Evolutionary conservation across 2,888 invertebrate species (phyloP), one percentile per base, ranked within the genome.

Genomic region (Poecilobothrus nobilitatus): DNA sequence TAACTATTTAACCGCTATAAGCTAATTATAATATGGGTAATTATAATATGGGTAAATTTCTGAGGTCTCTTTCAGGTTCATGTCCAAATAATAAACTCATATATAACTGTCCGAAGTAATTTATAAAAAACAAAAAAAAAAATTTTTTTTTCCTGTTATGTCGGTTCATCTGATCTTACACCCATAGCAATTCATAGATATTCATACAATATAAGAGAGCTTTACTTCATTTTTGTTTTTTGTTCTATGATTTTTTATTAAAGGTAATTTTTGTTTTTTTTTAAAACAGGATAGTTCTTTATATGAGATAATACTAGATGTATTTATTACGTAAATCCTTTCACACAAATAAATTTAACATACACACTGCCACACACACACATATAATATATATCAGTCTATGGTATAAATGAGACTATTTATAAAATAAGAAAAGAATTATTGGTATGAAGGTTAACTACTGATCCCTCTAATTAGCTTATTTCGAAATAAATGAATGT

Each of bases 1-100:
- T 70, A 71, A 71, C 70, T 70, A 71, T 71, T 70, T 70, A 71
- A 70, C 69, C 71, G 68, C 67, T 66, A 69, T 70, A 71, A 70
- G 70, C 70, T 71, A 71, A 71, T 71, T 71, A 53, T 53, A 71
- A n/a, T n/a, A n/a, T n/a, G 68, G 68, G 68, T 71, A 70, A 71
- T 70, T 71, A 70, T 69, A 70, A 70, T 71, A 70, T 71, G 53
- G 53, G 53, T 53, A 53, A 18, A 18, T 18, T 27, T 53, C 53
- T 53, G 53, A 53, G 53, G 53, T 66, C 66, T n/a, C 18, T 53
- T 53, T 53, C 53, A 53, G 18, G 18, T 53, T 53, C 53, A 53
- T 53, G 53, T 53, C 15, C 53, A 53, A 53, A 12, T 41, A 41
- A 6, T 3, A 41, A 41, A n/a, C 15, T 53, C 53, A 12, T 53